Evolutionary conservation across 2,113 vertebrate genomes (phyloP).

Genomic region (Melanostigma gelatinosum): DNA sequence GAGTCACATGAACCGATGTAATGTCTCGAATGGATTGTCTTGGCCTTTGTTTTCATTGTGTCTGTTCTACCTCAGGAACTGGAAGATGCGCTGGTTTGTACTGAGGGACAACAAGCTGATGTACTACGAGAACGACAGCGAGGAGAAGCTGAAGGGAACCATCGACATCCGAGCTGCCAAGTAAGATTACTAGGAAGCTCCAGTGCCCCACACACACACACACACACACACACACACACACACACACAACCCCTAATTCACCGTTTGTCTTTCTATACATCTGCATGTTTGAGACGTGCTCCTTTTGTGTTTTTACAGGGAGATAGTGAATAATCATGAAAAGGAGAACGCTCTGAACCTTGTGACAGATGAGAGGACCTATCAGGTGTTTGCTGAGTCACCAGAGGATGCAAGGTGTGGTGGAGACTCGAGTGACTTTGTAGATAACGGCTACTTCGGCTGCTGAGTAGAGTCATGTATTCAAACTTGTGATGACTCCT

Average conservation of each 20-base stretch:
- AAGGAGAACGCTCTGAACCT: constrained; percentile 95
- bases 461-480: not conserved
- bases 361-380: constrained; percentile 91
- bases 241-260: not conserved
- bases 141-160: constrained; percentile 93
- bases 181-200: constrained; percentile 69
- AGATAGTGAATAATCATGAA: constrained; percentile 93
- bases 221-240: not conserved
- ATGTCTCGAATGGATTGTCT: not conserved
- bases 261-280: not conserved
- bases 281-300: not conserved
- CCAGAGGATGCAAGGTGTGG: constrained; percentile 92
- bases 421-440: not conserved
- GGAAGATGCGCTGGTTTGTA: constrained; percentile 96
- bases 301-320: constrained; percentile 75
- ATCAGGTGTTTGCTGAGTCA: constrained; percentile 93
- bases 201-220: not conserved
- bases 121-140: constrained; percentile 94
- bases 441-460: not conserved
- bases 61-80: constrained; percentile 81
- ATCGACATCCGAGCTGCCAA: constrained; percentile 91
- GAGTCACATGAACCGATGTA: not conserved
- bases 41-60: constrained; percentile 32
- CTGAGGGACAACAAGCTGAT: constrained; percentile 91
- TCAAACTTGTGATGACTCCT: not conserved